Evolutionary conservation across 2,888 invertebrate species (phyloP), one percentile per base, ranked within the genome.

Genomic region (Drosophila nr. perissopoda): DNA sequence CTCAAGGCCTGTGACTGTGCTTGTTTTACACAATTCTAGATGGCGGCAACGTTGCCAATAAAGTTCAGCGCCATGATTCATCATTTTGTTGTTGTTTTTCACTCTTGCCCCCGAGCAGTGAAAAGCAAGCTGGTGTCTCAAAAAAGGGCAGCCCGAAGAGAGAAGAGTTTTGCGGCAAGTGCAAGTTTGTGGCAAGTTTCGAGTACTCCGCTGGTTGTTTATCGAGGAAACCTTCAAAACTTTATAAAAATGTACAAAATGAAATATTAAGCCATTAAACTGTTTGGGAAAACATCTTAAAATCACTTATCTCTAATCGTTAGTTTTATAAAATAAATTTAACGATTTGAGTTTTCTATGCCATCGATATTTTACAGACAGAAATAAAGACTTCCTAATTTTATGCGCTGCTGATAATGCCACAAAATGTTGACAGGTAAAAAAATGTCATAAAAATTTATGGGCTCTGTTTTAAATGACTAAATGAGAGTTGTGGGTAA

Each of bases 1-100:
- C 29, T 29, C 29, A 18, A 10, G 1, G 6, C 46, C 21, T 33
- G 33, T 53, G 31, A 16, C 53, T 53, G 33, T 34, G 25, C 46
- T n/a, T 31, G 7, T 27, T 16, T 31, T 38, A 27, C 18, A 16
- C 33, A 25, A 21, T 54, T 21, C n/a, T 57, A 42, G 51, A 46
- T 36, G 27, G 38, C 38, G 18, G 42, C 51, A 46, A 46, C 46
- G 51, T 56, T 70, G 64, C 61, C 79, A 71, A 78, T 78, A 68
- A 68, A 78, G 65, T 68, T 75, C 64, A 70, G 52, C 13, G 59
- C 42, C 42, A 70, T 79, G 75, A 79, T 79, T 79, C 64, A 79
- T 79, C 70, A 79, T 58, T 63, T 63, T 51, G 54, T 60, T 59
- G 48, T 42, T 62, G 38, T 21, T 52, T 48, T 49, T 27, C 29